phyloP scores from a whole-genome alignment of 2,797 vertebrate genomes.

The Perodicticus potto region DNA sequence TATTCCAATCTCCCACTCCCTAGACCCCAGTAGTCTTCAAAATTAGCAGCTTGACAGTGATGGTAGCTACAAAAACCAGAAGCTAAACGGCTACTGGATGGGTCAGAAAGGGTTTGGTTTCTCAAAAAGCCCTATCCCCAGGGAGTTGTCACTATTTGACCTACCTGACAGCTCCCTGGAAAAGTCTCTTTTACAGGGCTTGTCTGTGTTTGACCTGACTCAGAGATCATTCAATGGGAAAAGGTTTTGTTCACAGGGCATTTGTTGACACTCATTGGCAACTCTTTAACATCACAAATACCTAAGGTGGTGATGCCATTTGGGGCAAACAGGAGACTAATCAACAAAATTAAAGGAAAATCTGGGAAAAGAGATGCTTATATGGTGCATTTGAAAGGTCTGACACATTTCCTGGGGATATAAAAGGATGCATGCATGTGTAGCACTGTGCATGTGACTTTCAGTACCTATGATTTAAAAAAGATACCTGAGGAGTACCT shows the following conservation, averaged over 20 bases:
- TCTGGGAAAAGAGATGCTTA: not conserved
- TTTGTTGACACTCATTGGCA: not conserved
- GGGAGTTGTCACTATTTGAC: not conserved
- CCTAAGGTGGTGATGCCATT: not conserved
- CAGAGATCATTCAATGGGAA: not conserved
- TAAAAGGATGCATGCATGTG: not conserved
- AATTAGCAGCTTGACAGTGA: not conserved
- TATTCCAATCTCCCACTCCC: not conserved
- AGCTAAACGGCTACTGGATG: not conserved
- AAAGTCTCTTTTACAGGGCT: not conserved
- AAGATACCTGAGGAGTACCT: too few species aligned
- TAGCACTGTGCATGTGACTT: not conserved
- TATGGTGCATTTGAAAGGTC: not conserved
- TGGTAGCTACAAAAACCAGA: not conserved
- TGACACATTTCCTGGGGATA: not conserved
- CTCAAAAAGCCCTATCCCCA: not conserved
- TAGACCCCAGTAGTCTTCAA: not conserved
- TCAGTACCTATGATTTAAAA: not conserved
- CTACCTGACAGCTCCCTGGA: not conserved
- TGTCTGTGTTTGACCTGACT: slow-evolving; percentile 5
- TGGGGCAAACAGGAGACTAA: not conserved
- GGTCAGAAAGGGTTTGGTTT: not conserved
- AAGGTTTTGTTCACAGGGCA: not conserved
- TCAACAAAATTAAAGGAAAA: not conserved
- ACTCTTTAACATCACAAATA: not conserved